Evolutionary conservation across 1,140 invertebrate genomes (phyloP).

Genomic region (Eupeodes corollae): DNA sequence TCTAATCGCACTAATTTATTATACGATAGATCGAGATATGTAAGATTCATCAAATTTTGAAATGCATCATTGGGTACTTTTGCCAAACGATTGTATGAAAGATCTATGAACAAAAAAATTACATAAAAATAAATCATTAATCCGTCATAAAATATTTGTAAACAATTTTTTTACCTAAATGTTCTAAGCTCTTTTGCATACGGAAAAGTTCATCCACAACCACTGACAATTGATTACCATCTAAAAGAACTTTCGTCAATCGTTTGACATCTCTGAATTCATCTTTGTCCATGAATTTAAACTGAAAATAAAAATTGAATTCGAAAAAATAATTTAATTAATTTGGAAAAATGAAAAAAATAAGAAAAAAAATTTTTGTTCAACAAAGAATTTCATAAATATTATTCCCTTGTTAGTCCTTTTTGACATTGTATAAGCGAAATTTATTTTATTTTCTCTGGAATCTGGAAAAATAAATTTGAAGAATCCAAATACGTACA

Average conservation of each 20-base stretch:
- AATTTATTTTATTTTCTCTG: too few relatives aligned
- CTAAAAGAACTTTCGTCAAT: slow-evolving; percentile 54
- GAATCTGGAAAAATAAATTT: too few relatives aligned
- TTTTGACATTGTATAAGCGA: too few relatives aligned
- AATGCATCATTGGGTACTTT: slow-evolving; percentile 59
- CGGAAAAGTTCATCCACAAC: slow-evolving; percentile 61
- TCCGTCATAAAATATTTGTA: neutral
- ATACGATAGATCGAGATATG: slow-evolving; percentile 57
- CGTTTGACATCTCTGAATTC: slow-evolving; percentile 58
- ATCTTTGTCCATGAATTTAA: slow-evolving; percentile 63
- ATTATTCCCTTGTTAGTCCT: too few relatives aligned
- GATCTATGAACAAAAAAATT: slow-evolving; percentile 19
- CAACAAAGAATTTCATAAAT: too few relatives aligned
- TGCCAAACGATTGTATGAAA: slow-evolving; percentile 60
- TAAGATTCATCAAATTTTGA: slow-evolving; percentile 50
- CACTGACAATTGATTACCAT: slow-evolving; percentile 66
- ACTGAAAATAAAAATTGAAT: slow-evolving; percentile 32
- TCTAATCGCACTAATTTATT: slow-evolving; percentile 59
- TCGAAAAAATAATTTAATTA: neutral
- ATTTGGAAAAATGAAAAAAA: neutral
- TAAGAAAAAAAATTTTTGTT: slow-evolving; percentile 7
- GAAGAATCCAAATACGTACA: too few relatives aligned
- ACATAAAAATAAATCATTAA: neutral
- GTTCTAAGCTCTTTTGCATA: slow-evolving; percentile 46
- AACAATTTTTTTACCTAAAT: slow-evolving; percentile 21